Base-by-base conservation (phyloP, 2,888 invertebrate genomes). In the Melipona bicolor region DNA sequence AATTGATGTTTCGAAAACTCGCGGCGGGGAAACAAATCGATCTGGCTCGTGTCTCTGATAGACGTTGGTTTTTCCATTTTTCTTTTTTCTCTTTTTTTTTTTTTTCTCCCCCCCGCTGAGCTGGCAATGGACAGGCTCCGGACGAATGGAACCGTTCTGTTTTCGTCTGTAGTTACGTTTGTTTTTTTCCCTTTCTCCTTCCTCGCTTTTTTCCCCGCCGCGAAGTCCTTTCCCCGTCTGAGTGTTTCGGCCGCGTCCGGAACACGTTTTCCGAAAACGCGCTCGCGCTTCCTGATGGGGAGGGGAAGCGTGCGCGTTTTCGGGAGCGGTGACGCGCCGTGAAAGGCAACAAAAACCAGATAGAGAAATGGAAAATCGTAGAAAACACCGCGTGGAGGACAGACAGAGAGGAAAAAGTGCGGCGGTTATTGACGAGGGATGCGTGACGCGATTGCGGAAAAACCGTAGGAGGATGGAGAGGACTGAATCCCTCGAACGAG, bases 11-110 rank as follows among this genome's bases (percentile, higher is more conserved):
- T 72, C 43, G 24, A 43, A 64, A 75, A 83, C 73, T 78, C 81
- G 78, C 76, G 67, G 65, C 77, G 78, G 77, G 43, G 72, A 82
- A 69, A 85, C 83, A 83, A 86, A 86, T 86, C 83, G 86, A 79
- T 65, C 76, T 75, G 80, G 75, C 80, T 77, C 50, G 79, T 78
- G 80, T 77, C 54, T 50, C 77, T 70, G 78, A 86, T 79, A 83
- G 86, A 43, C 43, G 62, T 83, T 43, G 43, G 24, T 24, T 59
- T 59, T 64, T 86, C 83, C 85, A 79, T 71, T 85, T 86, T 86
- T 82, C 77, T 9, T 43, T 43, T 43, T 43, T 9, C 36, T 9
- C 9, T 36, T 36, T 9, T 43, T 1, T 43, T 2, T 0, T 9
- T 43, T 43, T 43, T 43, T 43, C 11, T 11, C 0, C 11, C 32